Base-by-base conservation (phyloP, 2,797 vertebrate genomes). In the Trematomus bernacchii region DNA sequence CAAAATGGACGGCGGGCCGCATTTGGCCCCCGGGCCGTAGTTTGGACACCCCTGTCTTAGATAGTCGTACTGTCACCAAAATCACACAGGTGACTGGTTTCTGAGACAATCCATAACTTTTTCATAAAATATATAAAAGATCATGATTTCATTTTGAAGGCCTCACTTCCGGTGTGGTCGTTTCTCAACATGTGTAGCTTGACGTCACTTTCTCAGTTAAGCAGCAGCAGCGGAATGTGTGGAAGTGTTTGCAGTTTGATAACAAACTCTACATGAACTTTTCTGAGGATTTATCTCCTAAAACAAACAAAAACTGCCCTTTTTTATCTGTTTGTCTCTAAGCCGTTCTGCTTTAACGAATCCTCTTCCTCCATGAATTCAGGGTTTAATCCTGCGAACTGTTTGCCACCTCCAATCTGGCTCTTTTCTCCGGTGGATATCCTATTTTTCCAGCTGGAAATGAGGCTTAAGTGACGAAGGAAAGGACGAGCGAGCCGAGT, bases 81-180 rank as follows among this genome's bases (percentile, higher is more conserved):
- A 23, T 23, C 23, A 3, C 23, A 3, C 3, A 3, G 23, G 0
- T 23, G 23, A 23, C 23, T 23, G 23, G 23, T 23, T 3, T 23
- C 23, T 23, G 23, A 23, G 23, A 23, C 23, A 23, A 23, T 23
- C 3, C 23, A 23, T 23, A 23, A 23, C 23, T 23, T 23, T 23
- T 3, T 23, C 23, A 23, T 23, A 23, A 23, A 3, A 23, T 23
- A 23, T 23, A 23, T 23, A 23, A 23, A 23, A 23, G 0, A 23
- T 23, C 23, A 23, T 23, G 23, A 23, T 23, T 60, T 60, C 59
- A 47, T 68, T 53, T 54, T 68, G 50, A 48, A 67, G 57, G 12
- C 9, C 0, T 3, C 0, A 1, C 2, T 77, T 61, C 69, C 76
- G 63, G 68, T 19, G n/a, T 2, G 0, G 6, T 40, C 2, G 14